Conservation (phyloP, 1,140 invertebrate species). For the Gonatopus flavifemur region DNA sequence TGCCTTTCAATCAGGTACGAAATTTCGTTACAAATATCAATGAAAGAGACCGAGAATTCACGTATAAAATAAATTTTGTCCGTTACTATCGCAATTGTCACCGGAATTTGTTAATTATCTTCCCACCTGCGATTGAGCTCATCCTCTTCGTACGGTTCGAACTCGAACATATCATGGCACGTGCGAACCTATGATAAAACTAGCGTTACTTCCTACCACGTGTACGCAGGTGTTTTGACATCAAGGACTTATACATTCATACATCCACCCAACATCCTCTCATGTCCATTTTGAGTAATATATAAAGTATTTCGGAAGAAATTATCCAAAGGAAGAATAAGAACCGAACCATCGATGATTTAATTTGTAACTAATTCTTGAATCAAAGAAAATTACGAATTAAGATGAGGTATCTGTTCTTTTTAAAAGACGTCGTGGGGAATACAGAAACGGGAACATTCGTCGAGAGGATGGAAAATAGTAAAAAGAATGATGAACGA, state of each 20-base stretch:
- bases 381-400: not conserved
- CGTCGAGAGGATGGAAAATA: constrained; percentile 2
- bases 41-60: not conserved
- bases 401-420: constrained; percentile 1
- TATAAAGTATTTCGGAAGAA: too few relatives aligned
- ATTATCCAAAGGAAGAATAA: too few relatives aligned
- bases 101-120: too few relatives aligned
- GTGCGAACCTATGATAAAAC: constrained; percentile 38
- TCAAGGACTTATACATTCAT: not conserved
- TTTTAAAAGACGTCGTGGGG: not conserved
- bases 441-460: not conserved
- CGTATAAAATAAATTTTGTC: too few relatives aligned
- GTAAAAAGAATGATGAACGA: constrained; percentile 15
- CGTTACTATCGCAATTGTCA: too few relatives aligned
- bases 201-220: constrained; percentile 50
- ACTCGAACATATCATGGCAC: too few relatives aligned
- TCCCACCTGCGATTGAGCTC: too few relatives aligned
- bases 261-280: too few relatives aligned
- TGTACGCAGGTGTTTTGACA: constrained; percentile 39
- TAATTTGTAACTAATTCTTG: not conserved
- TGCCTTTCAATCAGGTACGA: constrained; percentile 24
- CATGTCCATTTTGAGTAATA: too few relatives aligned
- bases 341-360: not conserved
- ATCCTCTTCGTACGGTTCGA: too few relatives aligned
- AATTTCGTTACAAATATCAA: too few relatives aligned